These are phyloP conservation scores for Nephrocerus scutellatus DNA, from an alignment of 2,888 invertebrate genomes.

Conservation along the genomic window DNA sequence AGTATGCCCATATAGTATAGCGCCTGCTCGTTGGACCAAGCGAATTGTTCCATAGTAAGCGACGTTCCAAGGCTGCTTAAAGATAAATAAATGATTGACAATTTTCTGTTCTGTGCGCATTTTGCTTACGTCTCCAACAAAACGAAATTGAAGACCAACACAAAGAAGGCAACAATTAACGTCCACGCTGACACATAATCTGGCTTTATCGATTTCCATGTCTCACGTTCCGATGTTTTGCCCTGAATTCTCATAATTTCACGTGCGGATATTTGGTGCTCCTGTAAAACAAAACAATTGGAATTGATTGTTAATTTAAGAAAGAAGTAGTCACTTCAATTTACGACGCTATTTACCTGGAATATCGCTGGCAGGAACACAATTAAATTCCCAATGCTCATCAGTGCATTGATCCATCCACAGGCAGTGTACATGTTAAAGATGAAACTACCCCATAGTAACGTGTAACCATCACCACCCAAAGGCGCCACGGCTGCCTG, in stretches of 20 bases:
- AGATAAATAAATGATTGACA: too few relatives aligned
- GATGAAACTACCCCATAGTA: constrained; percentile 52
- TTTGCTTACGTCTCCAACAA: constrained; percentile 75
- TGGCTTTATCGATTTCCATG: constrained; percentile 63
- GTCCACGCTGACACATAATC: constrained; percentile 73
- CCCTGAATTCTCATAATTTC: constrained; percentile 73
- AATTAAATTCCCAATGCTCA: constrained; percentile 64
- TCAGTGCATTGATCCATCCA: constrained; percentile 75
- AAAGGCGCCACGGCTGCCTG: constrained; percentile 75
- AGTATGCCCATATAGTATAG: constrained; percentile 75
- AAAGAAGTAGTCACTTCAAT: neutral
- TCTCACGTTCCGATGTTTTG: constrained; percentile 64
- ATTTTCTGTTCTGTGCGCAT: too few relatives aligned
- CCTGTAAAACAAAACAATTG: constrained; percentile 27
- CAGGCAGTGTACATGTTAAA: constrained; percentile 83
- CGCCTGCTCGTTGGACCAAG: constrained; percentile 70
- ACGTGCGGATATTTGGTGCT: constrained; percentile 67
- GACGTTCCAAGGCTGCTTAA: constrained; percentile 62
- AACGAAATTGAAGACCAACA: constrained; percentile 81
- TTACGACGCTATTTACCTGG: constrained; percentile 45
- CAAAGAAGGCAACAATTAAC: constrained; percentile 71
- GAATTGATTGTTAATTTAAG: neutral
- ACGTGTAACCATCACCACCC: constrained; percentile 57
- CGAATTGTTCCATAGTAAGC: constrained; percentile 84
- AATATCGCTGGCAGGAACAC: constrained; percentile 71